These are phyloP conservation scores for Drosophila subsilvestris DNA, from an alignment of 2,888 invertebrate species.

Conservation along the genomic window DNA sequence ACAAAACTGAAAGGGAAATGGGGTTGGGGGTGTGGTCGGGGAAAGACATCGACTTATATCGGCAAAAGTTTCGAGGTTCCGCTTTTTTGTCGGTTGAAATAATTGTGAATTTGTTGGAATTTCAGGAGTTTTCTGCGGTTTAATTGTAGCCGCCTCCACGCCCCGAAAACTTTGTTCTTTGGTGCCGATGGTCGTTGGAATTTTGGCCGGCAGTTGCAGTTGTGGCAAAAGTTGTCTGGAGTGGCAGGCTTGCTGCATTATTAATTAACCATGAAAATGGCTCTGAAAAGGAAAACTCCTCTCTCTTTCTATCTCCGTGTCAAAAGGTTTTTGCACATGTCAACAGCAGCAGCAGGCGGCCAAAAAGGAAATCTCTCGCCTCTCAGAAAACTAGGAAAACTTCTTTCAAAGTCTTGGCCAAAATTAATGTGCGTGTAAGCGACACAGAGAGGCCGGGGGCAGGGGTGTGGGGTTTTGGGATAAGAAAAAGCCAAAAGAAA, in stretches of 20 bases:
- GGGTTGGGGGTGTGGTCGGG: too few species aligned
- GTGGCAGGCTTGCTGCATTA: slow-evolving; percentile 54
- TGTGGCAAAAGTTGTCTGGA: slow-evolving; percentile 16
- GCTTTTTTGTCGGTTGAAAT: slow-evolving; percentile 21
- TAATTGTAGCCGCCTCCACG: slow-evolving; percentile 27
- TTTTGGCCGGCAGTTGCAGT: slow-evolving; percentile 38
- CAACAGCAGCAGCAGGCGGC: slow-evolving; percentile 57
- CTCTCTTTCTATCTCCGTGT: slow-evolving; percentile 7
- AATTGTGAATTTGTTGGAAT: slow-evolving; percentile 36
- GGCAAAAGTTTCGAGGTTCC: slow-evolving; percentile 27
- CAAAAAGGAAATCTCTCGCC: slow-evolving; percentile 20
- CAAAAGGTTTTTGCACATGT: slow-evolving; percentile 54
- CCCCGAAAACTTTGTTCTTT: slow-evolving; percentile 19
- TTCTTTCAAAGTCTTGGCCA: slow-evolving; percentile 50
- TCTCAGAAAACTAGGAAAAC: slow-evolving; percentile 42
- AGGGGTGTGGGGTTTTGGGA: background rate
- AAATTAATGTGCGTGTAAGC: slow-evolving; percentile 68
- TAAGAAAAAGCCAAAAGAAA: slow-evolving; percentile 25
- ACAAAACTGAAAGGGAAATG: background rate
- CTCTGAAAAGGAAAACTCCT: slow-evolving; percentile 8
- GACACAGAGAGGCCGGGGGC: slow-evolving; percentile 21
- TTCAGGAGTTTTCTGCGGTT: slow-evolving; percentile 40
- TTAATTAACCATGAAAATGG: slow-evolving; percentile 67
- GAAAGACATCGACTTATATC: slow-evolving; percentile 7
- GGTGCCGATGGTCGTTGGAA: slow-evolving; percentile 24